phyloP scores from a whole-genome alignment of 2,888 invertebrate species.

The Dyspetes luteomarginatus region DNA sequence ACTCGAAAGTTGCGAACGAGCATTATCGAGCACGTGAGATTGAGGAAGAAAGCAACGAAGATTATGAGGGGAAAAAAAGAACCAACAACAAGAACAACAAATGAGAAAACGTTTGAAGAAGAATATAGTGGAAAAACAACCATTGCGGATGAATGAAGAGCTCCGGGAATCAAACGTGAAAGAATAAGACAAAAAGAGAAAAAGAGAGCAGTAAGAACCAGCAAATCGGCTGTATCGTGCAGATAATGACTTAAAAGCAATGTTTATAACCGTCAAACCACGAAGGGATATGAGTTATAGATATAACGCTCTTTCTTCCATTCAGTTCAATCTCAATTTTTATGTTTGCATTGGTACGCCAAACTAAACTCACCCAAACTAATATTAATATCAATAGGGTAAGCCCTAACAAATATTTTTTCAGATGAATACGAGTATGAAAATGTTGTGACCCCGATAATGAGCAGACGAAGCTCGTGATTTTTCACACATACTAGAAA shows the following conservation, averaged over 20 bases:
- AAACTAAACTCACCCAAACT: too few species aligned
- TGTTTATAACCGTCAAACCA: constrained; percentile 26
- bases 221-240: constrained; percentile 54
- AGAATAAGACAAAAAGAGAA: constrained; percentile 8
- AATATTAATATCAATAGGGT: too few species aligned
- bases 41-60: constrained; percentile 20
- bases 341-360: background rate
- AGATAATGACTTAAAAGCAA: constrained; percentile 51
- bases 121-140: constrained; percentile 10
- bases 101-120: background rate
- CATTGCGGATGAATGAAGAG: background rate
- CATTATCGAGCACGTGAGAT: constrained; percentile 26
- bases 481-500: background rate
- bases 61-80: too few species aligned
- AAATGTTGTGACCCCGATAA: background rate
- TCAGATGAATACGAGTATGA: background rate
- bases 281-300: constrained; percentile 8
- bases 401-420: background rate
- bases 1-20: constrained; percentile 38
- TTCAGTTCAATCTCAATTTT: constrained; percentile 2
- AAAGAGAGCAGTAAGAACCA: background rate
- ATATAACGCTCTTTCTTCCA: constrained; percentile 6
- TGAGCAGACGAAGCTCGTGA: background rate
- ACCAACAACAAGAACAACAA: constrained; percentile 9
- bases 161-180: constrained; percentile 3